Evolutionary conservation across 2,113 vertebrate species (phyloP).

Genomic region (Elephantulus edwardii): DNA sequence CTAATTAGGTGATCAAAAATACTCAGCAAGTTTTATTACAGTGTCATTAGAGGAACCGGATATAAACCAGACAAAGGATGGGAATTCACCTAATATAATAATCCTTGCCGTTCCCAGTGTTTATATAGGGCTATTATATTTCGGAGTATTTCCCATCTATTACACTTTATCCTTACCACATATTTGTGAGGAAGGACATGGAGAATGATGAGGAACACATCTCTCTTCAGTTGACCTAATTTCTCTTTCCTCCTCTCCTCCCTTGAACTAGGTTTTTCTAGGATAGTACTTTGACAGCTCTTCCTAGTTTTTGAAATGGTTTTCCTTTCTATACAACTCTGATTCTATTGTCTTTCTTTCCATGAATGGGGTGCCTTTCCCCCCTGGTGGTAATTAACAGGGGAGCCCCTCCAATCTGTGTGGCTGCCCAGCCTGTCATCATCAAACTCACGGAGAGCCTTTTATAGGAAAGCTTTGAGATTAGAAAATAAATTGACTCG

Average conservation of each 20-base stretch:
- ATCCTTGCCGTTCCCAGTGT: not conserved
- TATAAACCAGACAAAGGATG: not conserved
- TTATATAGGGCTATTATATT: not conserved
- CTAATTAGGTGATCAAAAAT: not conserved
- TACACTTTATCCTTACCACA: not conserved
- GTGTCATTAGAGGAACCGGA: not conserved
- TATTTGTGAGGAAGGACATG: not conserved
- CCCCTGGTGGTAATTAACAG: slow-evolving; percentile 11
- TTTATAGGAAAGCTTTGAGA: slow-evolving; percentile 35
- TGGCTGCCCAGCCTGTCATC: slow-evolving; percentile 22
- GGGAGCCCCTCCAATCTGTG: not conserved
- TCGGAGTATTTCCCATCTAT: not conserved
- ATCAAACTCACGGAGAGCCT: slow-evolving; percentile 8
- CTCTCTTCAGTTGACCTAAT: not conserved
- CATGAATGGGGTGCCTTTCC: not conserved
- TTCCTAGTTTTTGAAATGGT: not conserved
- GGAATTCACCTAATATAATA: not conserved
- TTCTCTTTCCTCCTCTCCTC: slow-evolving; percentile 4
- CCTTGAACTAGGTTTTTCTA: not conserved
- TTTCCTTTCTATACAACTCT: not conserved
- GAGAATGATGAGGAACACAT: not conserved
- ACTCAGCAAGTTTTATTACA: not conserved
- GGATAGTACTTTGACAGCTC: not conserved
- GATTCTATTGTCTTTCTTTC: not conserved
- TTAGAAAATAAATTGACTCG: slow-evolving; percentile 43